Evolutionary conservation across 2,113 vertebrate genomes (phyloP).

Genomic region (Hemiprocne comata): DNA sequence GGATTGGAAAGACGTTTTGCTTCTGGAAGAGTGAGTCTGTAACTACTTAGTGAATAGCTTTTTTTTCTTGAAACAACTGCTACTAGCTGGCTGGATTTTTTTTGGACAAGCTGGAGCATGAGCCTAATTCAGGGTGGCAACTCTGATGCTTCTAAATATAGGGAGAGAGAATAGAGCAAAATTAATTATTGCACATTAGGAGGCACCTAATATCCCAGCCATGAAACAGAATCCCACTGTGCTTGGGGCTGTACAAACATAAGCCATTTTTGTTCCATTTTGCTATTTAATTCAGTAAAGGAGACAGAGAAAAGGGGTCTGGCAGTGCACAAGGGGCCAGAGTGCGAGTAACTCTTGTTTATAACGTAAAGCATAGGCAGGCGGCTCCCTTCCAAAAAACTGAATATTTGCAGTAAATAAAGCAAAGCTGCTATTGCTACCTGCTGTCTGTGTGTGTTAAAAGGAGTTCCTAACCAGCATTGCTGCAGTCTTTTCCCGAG

Average conservation of each 20-base stretch:
- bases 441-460: neutral
- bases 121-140: slow-evolving; percentile 28
- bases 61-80: neutral
- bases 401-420: slow-evolving; percentile 37
- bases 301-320: neutral
- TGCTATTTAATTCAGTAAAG: slow-evolving; percentile 1
- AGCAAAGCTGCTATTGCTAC: slow-evolving; percentile 9
- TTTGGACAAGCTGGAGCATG: slow-evolving; percentile 38
- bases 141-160: slow-evolving; percentile 23
- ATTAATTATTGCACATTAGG: slow-evolving; percentile 31
- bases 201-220: slow-evolving; percentile 24
- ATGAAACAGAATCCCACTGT: neutral
- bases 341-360: slow-evolving; percentile 2
- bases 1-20: neutral
- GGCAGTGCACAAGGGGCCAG: neutral
- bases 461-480: neutral
- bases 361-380: neutral
- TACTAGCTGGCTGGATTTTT: neutral
- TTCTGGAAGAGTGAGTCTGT: neutral
- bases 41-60: neutral
- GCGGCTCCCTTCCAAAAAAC: neutral
- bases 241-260: neutral
- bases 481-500: neutral
- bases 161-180: slow-evolving; percentile 15
- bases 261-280: slow-evolving; percentile 24